Evolutionary conservation across 2,113 vertebrate species (phyloP).

Genomic region (Thunnus thynnus): DNA sequence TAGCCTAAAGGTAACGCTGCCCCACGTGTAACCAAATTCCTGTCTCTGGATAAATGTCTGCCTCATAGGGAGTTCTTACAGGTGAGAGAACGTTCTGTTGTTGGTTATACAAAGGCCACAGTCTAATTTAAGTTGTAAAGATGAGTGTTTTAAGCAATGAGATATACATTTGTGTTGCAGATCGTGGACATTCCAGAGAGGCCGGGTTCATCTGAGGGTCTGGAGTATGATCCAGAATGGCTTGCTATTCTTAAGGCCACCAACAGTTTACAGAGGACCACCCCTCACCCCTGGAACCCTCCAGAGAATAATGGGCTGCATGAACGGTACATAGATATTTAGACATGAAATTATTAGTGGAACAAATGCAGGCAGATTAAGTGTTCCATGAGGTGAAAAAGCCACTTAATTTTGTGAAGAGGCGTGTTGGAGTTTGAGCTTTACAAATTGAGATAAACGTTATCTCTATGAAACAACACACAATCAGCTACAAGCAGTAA

Average conservation of each 20-base stretch:
- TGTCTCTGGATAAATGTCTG: constrained; percentile 98
- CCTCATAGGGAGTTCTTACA: constrained; percentile 96
- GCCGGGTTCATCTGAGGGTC: constrained; percentile 85
- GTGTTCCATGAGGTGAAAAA: background rate
- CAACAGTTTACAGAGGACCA: constrained; percentile 88
- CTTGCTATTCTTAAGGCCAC: constrained; percentile 93
- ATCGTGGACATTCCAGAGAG: constrained; percentile 92
- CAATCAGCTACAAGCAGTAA: too few species aligned
- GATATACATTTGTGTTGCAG: constrained; percentile 55
- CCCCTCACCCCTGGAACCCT: constrained; percentile 88
- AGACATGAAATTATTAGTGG: background rate
- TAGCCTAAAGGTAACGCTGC: constrained; percentile 83
- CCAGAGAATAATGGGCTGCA: constrained; percentile 95
- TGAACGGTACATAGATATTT: constrained; percentile 79
- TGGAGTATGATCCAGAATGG: constrained; percentile 97
- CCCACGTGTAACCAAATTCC: constrained; percentile 93
- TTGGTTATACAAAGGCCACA: background rate
- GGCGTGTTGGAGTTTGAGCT: too few species aligned
- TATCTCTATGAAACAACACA: too few species aligned
- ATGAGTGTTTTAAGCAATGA: background rate
- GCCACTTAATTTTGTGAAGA: too few species aligned
- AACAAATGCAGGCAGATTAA: background rate
- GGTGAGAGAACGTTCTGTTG: constrained; percentile 80
- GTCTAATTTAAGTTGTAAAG: background rate
- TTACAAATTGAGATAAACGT: too few species aligned